Evolutionary conservation across 2,888 invertebrate species (phyloP), one percentile per base, ranked within the genome.

Genomic region (Notodonta dromedarius): DNA sequence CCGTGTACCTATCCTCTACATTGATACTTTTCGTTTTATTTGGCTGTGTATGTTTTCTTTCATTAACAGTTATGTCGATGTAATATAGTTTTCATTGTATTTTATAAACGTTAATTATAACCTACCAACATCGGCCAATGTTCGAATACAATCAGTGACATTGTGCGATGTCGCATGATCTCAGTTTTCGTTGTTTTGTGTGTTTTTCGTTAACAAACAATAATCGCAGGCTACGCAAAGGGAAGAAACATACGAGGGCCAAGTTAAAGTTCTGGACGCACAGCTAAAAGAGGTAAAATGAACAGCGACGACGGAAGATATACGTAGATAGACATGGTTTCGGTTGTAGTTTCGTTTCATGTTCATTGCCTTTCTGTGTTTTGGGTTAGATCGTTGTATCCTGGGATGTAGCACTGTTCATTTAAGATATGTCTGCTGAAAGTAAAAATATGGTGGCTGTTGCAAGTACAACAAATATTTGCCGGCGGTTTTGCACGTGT

Each of bases 171-270:
- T 80, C 76, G 90, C 93, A 93, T 93, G 93, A 82, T 79, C 60
- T 82, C 74, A 77, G 87, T 90, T 88, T 87, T 86, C 84, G 82
- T 68, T 88, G 85, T 89, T 89, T 84, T 90, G 83, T 90, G 82
- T 88, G 84, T 74, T 71, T 72, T 87, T 88, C 85, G 88, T 90
- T 91, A 92, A 93, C 84, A 85, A 86, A 85, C 81, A 84, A 91
- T 90, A 88, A 89, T 89, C 89, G 87, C 95, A 98, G 98, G 98
- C 98, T 84, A 97, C 98, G 87, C 97, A 98, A 94, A 97, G 98
- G 94, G 98, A 99, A 95, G 98, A 98, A 94, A 96, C 97, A 79
- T 98, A 96, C 94, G 97, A 98, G 91, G 96, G 96, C 90, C 97
- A 98, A 94, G 97, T 98, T 87, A 98, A 98, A 95, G 94, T 96